Percentiles rank a stretch among this genome's conserved stretches.
phyloP scores from a whole-genome alignment of 2,113 vertebrate species.

The Gadus macrocephalus region DNA sequence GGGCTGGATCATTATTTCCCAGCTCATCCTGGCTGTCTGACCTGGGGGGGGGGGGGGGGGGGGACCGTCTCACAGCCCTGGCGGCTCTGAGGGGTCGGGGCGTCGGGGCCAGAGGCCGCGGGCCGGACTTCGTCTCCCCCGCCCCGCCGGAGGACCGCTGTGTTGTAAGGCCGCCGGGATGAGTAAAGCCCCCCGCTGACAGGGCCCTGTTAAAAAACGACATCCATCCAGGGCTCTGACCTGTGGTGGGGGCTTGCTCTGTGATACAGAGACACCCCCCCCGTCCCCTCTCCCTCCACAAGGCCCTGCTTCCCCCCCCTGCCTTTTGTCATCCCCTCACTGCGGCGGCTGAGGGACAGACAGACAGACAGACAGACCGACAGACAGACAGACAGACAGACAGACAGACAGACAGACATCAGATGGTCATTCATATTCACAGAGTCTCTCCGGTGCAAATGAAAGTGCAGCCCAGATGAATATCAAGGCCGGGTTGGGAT shows the following conservation, averaged over 20 bases:
- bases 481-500: too few species aligned
- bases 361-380: slow-evolving; percentile 15
- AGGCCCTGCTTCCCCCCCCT: slow-evolving; percentile 40
- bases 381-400: too few species aligned
- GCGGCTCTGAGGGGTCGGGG: neutral
- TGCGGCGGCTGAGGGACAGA: slow-evolving; percentile 51
- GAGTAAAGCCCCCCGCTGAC: slow-evolving; percentile 70
- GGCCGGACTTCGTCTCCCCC: too few species aligned
- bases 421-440: too few species aligned
- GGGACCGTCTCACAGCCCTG: slow-evolving; percentile 60
- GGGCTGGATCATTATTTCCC: slow-evolving; percentile 72
- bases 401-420: slow-evolving; percentile 32
- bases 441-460: too few species aligned
- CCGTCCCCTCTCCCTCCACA: neutral
- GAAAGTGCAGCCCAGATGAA: too few species aligned
- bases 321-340: slow-evolving; percentile 65
- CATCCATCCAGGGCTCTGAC: slow-evolving; percentile 69
- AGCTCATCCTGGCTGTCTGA: slow-evolving; percentile 70
- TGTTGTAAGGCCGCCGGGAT: slow-evolving; percentile 65
- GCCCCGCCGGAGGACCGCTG: slow-evolving; percentile 44
- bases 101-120: too few species aligned
- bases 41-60: slow-evolving; percentile 53
- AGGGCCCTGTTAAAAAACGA: slow-evolving; percentile 75
- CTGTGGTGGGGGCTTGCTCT: slow-evolving; percentile 72
- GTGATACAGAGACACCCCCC: slow-evolving; percentile 71